These are phyloP conservation scores for Macrobrachium nipponense DNA, from an alignment of 1,140 invertebrate genomes.

Conservation along the genomic window DNA sequence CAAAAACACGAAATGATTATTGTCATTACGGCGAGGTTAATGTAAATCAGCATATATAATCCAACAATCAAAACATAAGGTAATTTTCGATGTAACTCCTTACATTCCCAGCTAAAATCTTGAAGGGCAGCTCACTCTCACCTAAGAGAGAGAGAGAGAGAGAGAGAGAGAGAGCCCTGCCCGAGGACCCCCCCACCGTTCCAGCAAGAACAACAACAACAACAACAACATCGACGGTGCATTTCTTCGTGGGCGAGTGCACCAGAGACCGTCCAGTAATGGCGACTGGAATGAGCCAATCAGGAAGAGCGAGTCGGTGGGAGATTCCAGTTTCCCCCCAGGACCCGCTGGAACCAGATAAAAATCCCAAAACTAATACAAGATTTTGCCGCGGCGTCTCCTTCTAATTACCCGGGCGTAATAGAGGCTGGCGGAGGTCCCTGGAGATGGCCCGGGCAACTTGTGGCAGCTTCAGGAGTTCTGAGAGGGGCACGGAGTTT, in stretches of 20 bases:
- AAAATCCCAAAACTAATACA: constrained; percentile 58
- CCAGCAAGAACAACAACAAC: too few species aligned
- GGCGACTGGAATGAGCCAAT: constrained; percentile 57
- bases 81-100: too few species aligned
- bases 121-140: neutral
- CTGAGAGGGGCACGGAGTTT: constrained; percentile 16
- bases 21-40: too few species aligned
- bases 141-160: neutral
- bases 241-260: constrained; percentile 35
- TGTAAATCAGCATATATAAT: too few species aligned
- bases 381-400: constrained; percentile 47
- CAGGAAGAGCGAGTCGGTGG: constrained; percentile 45
- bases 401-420: constrained; percentile 48
- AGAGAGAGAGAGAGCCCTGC: neutral
- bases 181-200: neutral
- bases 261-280: constrained; percentile 49
- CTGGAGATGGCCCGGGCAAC: neutral
- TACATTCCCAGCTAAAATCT: neutral
- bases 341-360: constrained; percentile 20
- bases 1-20: too few species aligned
- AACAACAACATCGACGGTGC: neutral
- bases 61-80: too few species aligned
- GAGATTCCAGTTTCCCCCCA: constrained; percentile 45
- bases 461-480: constrained; percentile 33
- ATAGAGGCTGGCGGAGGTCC: constrained; percentile 32